Percentiles rank a stretch among this genome's conserved stretches.
These are phyloP conservation scores for Anthopleura sola DNA, from an alignment of 64 coral and sea anemone species.

Conservation along the genomic window DNA sequence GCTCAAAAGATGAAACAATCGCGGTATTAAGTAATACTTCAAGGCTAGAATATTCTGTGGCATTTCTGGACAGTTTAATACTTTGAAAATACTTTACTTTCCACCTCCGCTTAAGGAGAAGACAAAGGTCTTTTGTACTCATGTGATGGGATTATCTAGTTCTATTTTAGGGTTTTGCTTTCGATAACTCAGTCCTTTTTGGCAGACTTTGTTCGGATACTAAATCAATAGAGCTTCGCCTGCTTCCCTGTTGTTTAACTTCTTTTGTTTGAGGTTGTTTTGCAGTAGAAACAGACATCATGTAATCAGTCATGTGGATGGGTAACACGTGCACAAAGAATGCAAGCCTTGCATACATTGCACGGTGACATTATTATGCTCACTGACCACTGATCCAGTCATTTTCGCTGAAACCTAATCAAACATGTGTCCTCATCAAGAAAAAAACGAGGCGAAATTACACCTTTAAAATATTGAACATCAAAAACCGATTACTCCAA, in stretches of 20 bases:
- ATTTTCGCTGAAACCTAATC: background rate
- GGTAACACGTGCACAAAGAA: constrained; percentile 8
- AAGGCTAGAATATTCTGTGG: too few species aligned
- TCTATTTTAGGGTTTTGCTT: background rate
- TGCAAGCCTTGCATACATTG: constrained; percentile 4
- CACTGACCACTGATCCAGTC: background rate
- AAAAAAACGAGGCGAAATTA: background rate
- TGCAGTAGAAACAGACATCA: background rate
- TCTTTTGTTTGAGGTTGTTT: constrained; percentile 24
- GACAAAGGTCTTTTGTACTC: background rate
- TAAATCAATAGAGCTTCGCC: background rate
- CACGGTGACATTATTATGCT: constrained; percentile 4
- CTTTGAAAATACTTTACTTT: background rate
- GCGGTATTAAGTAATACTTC: too few species aligned
- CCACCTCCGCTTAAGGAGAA: background rate
- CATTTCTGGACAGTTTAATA: background rate
- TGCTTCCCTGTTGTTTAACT: constrained; percentile 23
- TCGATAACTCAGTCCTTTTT: background rate
- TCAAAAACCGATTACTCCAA: background rate
- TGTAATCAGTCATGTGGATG: constrained; percentile 13
- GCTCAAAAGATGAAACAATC: too few species aligned
- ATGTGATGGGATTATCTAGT: background rate
- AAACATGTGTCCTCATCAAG: background rate
- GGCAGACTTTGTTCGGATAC: constrained; percentile 5
- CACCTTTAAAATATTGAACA: background rate